Evolutionary conservation across 2,888 invertebrate species (phyloP).

Genomic region (Dryocosmus kuriphilus): DNA sequence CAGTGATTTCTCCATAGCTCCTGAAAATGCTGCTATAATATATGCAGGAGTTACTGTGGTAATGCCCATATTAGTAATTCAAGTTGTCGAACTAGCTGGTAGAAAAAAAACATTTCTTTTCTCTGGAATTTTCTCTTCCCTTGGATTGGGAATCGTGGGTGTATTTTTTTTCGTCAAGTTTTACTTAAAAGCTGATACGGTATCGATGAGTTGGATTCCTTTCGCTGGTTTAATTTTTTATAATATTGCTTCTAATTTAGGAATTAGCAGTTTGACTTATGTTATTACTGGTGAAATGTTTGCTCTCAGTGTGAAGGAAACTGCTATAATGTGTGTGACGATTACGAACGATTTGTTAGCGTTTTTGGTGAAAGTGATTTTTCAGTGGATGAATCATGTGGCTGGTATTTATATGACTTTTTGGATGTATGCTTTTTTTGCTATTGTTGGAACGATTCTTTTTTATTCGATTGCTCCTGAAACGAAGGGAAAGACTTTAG

Average conservation of each 20-base stretch:
- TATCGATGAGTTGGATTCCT: conserved; percentile 80
- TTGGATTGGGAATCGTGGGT: conserved; percentile 80
- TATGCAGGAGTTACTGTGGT: conserved; percentile 79
- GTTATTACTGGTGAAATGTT: conserved; percentile 83
- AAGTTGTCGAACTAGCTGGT: conserved; percentile 79
- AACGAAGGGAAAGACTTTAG: conserved; percentile 82
- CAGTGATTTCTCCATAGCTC: conserved; percentile 79
- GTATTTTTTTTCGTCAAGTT: conserved; percentile 81
- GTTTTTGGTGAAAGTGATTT: conserved; percentile 81
- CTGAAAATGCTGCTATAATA: conserved; percentile 79
- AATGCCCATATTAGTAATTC: conserved; percentile 79
- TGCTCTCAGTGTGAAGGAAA: conserved; percentile 82
- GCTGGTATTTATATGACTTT: conserved; percentile 80
- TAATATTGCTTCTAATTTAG: conserved; percentile 82
- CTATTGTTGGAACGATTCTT: conserved; percentile 78
- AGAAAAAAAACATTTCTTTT: conserved; percentile 81
- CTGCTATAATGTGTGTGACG: conserved; percentile 83
- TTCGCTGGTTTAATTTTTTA: conserved; percentile 81
- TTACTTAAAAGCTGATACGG: conserved; percentile 77
- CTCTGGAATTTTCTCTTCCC: conserved; percentile 80
- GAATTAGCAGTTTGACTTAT: conserved; percentile 83
- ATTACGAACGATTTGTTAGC: conserved; percentile 82
- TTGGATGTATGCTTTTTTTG: conserved; percentile 78
- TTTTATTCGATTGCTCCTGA: conserved; percentile 80
- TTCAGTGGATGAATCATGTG: conserved; percentile 80